Percentiles rank a stretch among this genome's conserved stretches.
Conservation (phyloP, 2,888 invertebrate species). For the Anarsia innoxiella region DNA sequence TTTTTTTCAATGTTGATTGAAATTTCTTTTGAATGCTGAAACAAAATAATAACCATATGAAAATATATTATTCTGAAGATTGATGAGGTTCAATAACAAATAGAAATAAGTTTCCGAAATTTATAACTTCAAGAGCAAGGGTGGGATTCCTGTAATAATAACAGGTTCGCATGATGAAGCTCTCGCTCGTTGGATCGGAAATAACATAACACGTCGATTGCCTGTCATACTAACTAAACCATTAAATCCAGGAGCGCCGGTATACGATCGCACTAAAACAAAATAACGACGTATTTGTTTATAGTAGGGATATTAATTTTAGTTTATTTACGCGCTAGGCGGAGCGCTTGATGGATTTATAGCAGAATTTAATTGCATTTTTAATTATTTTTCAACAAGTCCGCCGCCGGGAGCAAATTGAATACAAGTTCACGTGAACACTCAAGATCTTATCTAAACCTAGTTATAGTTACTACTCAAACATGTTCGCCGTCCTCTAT, state of each 20-base stretch:
- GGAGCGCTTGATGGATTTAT: slow-evolving; percentile 64
- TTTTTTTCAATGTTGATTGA: no score
- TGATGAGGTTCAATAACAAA: no score
- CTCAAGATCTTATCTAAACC: slow-evolving; percentile 48
- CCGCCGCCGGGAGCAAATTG: slow-evolving; percentile 66
- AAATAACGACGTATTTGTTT: slow-evolving; percentile 44
- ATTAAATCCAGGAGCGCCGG: slow-evolving; percentile 31
- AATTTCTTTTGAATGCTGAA: no score
- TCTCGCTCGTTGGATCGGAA: slow-evolving; percentile 16
- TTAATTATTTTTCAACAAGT: slow-evolving; percentile 68
- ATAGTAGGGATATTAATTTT: slow-evolving; percentile 42
- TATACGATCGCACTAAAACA: slow-evolving; percentile 34
- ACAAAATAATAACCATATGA: no score
- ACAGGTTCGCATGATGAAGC: no score
- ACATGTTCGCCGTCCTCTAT: neutral
- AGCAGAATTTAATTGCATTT: slow-evolving; percentile 66
- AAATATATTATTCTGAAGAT: no score
- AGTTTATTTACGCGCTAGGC: slow-evolving; percentile 56
- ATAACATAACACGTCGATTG: slow-evolving; percentile 22
- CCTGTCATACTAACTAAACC: slow-evolving; percentile 24
- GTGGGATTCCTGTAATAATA: no score
- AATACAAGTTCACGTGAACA: slow-evolving; percentile 40
- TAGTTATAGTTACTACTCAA: slow-evolving; percentile 18
- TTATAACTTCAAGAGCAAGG: no score
- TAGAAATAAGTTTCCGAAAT: no score